These are phyloP conservation scores for Phocoena phocoena DNA, from an alignment of 2,113 vertebrate genomes.

Conservation along the genomic window DNA sequence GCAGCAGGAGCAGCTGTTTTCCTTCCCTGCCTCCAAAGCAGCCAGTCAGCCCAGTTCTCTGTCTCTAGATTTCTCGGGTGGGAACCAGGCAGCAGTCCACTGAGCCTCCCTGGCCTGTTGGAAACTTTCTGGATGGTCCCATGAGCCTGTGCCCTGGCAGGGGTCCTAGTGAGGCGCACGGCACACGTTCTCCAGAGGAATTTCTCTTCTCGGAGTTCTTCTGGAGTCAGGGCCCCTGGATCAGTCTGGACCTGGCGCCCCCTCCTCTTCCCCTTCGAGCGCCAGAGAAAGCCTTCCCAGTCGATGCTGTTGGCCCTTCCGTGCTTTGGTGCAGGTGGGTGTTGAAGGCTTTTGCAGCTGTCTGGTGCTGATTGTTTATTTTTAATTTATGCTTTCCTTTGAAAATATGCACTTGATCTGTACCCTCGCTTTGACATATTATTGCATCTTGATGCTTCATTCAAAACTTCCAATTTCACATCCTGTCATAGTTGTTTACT, in stretches of 20 bases:
- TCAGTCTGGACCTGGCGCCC: not conserved
- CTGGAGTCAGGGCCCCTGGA: not conserved
- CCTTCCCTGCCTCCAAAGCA: not conserved
- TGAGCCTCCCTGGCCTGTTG: not conserved
- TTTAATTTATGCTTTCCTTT: not conserved
- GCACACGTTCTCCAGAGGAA: not conserved
- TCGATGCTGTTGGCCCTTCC: fast-evolving
- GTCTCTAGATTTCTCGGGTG: not conserved
- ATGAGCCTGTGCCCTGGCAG: not conserved
- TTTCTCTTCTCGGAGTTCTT: not conserved
- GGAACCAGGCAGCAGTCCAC: not conserved
- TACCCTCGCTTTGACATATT: not conserved
- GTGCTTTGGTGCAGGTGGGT: not conserved
- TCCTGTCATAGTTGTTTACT: not conserved
- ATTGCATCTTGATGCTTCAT: not conserved
- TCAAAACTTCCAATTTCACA: not conserved
- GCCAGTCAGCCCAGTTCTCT: not conserved
- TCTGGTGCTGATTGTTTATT: not conserved
- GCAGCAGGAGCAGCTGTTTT: not conserved
- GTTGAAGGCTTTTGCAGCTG: not conserved
- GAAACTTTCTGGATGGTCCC: not conserved
- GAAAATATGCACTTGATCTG: not conserved
- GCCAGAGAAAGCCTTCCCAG: not conserved
- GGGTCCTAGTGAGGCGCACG: not conserved
- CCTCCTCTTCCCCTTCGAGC: not conserved